Evolutionary conservation across 2,797 vertebrate genomes (phyloP), one percentile per base, ranked within the genome.

Genomic region (Denticeps clupeoides): DNA sequence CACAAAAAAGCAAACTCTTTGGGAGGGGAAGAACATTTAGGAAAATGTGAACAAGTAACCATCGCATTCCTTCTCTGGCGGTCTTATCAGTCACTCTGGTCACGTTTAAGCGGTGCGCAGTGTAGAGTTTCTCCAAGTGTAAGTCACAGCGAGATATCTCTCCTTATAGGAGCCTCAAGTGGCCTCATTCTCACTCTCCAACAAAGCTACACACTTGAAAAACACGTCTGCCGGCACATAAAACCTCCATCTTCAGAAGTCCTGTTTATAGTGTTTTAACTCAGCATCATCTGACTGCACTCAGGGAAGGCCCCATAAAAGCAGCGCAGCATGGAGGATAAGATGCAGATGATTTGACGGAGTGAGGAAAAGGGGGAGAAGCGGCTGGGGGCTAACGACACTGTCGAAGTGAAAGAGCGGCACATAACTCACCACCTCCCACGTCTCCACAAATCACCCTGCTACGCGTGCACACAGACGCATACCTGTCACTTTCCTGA

Each of bases 221-320:
- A 22, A 26, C 55, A 26, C 41, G 44, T 18, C 21, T 12, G 41
- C 26, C 16, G 54, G 21, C 37, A 38, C 42, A 16, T 22, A 38
- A 49, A 52, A 38, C 22, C 32, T 29, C 33, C 69, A 69, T 62
- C 65, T 67, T 50, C 32, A 47, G 42, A 58, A 67, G 71, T 60
- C 51, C 56, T 60, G 70, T 77, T 78, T 73, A 53, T 63, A 63
- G 53, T 60, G 12, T 71, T 71, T 77, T 60, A 43, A 62, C 57
- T 48, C 61, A 21, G 62, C 47, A 58, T 58, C 60, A 69, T 67
- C 61, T 65, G 55, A 35, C 5, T 29, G 10, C 58, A 66, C 22
- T 50, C 40, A 51, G 55, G 64, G 62, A 72, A 63, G 69, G 59
- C 65, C 66, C 68, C 45, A 18, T 70, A 68, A 77, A 74, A 40